Base-by-base conservation (phyloP, 2,888 invertebrate genomes). In the Taphrorychus bicolor region DNA sequence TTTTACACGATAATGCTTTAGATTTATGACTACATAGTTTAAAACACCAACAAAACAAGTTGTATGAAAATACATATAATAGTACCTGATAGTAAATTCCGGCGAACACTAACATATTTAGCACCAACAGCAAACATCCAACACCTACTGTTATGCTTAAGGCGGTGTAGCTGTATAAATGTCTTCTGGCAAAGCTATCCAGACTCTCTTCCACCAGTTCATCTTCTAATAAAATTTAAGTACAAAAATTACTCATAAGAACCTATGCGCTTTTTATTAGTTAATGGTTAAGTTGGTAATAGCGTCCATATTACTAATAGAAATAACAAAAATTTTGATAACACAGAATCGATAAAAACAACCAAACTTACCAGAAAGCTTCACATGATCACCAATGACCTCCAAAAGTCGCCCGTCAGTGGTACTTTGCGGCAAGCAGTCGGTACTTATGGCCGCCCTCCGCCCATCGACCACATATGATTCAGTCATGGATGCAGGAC, bases 141-240 rank as follows among this genome's bases (percentile, higher is more conserved):
- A 91, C 89, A 5, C 90, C 90, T 5, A 91, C 89, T 2, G 92
- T 92, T 71, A 92, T 90, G 0, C 91, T 91, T 54, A 92, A 84
- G 48, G 91, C 90, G 2, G 91, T 91, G 77, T 91, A 91, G 76
- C 90, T 91, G 77, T 86, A 86, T 76, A 86, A 87, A 75, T 85
- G 86, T 51, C 85, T 82, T 11, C 11, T 1, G 7, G 32, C 32
- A 11, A 32, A 32, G 3, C 11, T 32, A 32, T 32, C 32, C 32
- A 32, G 32, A 32, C 9, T 9, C 2, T 32, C 32, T 32, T 32
- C 32, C 3, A 1, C 32, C 32, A 32, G 7, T 32, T 32, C 32
- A 7, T 32, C 32, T 11, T 32, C 32, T 32, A n/a, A n/a, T n/a
- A n/a, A n/a, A n/a, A n/a, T n/a, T n/a, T n/a, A n/a, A n/a, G n/a